Percentiles rank a stretch among this genome's conserved stretches.
Evolutionary conservation across 2,113 vertebrate genomes (phyloP).

Genomic region (Phylloscopus trochiloides): DNA sequence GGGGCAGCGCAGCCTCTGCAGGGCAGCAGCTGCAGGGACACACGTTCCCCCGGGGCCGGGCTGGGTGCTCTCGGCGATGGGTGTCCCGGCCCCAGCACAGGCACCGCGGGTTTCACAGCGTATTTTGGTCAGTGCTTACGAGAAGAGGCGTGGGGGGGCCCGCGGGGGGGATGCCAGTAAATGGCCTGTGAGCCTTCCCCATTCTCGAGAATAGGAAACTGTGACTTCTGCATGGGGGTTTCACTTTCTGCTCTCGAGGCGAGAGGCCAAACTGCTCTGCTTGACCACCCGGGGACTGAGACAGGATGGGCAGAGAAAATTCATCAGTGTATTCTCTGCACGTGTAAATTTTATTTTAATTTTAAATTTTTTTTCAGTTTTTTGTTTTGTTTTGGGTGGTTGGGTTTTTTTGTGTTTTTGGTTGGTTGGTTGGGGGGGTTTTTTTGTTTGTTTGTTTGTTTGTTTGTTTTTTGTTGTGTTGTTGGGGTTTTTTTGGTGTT

Average conservation of each 20-base stretch:
- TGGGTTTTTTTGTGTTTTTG: too few species aligned
- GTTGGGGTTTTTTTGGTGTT: too few species aligned
- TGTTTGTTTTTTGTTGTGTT: too few species aligned
- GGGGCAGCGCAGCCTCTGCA: not conserved
- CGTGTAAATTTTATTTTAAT: rapidly evolving
- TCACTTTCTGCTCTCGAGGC: constrained; percentile 16
- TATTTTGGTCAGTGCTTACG: constrained; percentile 59
- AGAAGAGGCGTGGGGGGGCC: not conserved
- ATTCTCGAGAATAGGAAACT: constrained; percentile 66
- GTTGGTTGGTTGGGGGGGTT: too few species aligned
- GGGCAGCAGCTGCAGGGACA: not conserved
- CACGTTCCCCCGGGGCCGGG: rapidly evolving
- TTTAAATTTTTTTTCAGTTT: too few species aligned
- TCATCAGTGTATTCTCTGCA: rapidly evolving
- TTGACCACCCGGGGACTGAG: not conserved
- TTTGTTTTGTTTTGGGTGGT: too few species aligned
- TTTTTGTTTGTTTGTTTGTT: too few species aligned
- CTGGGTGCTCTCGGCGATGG: not conserved
- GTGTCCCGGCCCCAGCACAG: not conserved
- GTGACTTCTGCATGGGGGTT: constrained; percentile 28
- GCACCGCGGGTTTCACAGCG: not conserved
- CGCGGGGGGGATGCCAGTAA: constrained; percentile 42
- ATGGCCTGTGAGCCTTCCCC: constrained; percentile 29
- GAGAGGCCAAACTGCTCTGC: not conserved
- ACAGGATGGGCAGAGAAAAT: not conserved